Evolutionary conservation across 1,140 invertebrate species (phyloP).

Genomic region (Drosophila melanica): DNA sequence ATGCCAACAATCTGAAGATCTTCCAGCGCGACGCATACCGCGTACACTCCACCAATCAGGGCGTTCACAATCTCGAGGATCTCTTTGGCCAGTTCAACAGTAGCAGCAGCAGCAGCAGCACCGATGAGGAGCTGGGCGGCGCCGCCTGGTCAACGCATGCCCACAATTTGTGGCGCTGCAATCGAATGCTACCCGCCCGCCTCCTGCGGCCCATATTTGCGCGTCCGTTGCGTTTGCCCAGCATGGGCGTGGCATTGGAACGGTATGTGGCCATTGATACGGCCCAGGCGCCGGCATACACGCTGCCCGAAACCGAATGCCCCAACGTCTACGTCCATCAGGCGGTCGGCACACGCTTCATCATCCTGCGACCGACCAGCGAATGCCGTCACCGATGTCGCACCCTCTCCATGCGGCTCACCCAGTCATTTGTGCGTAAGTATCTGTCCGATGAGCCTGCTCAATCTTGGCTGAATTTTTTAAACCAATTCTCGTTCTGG

Average conservation of each 20-base stretch:
- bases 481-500: constrained; percentile 60
- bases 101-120: constrained; percentile 8
- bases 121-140: not conserved
- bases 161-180: constrained; percentile 86
- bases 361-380: constrained; percentile 87
- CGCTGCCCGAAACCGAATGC: constrained; percentile 89
- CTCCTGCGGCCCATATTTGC: constrained; percentile 87
- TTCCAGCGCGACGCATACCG: constrained; percentile 85
- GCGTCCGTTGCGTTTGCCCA: constrained; percentile 84
- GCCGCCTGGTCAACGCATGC: constrained; percentile 40
- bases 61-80: constrained; percentile 79
- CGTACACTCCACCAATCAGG: constrained; percentile 85
- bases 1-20: constrained; percentile 83
- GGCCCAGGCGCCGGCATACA: constrained; percentile 85
- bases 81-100: constrained; percentile 78
- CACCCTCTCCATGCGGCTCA: constrained; percentile 86
- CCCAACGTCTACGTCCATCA: constrained; percentile 89
- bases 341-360: constrained; percentile 86
- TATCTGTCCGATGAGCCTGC: constrained; percentile 47
- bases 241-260: constrained; percentile 87
- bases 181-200: constrained; percentile 87
- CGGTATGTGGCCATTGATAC: constrained; percentile 89
- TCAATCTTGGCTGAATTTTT: too few relatives aligned
- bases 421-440: constrained; percentile 88
- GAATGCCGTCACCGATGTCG: constrained; percentile 87